Conservation (phyloP, 2,113 vertebrate species). For the Leucopsar rothschildi region DNA sequence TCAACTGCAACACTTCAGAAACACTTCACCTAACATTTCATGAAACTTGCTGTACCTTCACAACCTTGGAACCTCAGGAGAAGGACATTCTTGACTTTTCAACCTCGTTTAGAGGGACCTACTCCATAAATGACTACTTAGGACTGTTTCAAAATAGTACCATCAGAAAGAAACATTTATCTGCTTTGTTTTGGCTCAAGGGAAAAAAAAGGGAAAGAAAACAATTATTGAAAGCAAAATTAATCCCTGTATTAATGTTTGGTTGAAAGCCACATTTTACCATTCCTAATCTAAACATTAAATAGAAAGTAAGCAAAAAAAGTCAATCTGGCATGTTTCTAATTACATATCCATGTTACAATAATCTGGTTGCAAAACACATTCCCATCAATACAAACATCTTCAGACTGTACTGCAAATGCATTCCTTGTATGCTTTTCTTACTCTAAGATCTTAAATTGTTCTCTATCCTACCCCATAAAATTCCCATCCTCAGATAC, state of each 20-base stretch:
- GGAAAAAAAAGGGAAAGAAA: neutral
- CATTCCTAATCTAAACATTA: neutral
- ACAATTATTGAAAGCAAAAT: neutral
- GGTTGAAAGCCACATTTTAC: neutral
- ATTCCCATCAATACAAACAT: neutral
- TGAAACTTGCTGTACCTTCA: neutral
- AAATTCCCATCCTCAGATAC: neutral
- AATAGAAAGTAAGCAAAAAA: neutral
- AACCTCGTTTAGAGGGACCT: neutral
- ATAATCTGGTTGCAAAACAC: neutral
- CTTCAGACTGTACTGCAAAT: neutral
- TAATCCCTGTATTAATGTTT: neutral
- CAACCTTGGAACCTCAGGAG: neutral
- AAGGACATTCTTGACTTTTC: neutral
- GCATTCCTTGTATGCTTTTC: neutral
- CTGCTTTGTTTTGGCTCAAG: neutral
- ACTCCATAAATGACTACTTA: neutral
- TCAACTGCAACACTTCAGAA: neutral
- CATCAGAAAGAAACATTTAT: neutral
- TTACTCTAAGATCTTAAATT: neutral
- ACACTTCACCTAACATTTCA: neutral
- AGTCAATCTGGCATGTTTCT: neutral
- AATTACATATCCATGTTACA: neutral
- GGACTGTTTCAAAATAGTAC: neutral
- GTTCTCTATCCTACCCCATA: neutral